phyloP scores from a whole-genome alignment of 2,888 invertebrate genomes.

The Sepioteuthis lessoniana region DNA sequence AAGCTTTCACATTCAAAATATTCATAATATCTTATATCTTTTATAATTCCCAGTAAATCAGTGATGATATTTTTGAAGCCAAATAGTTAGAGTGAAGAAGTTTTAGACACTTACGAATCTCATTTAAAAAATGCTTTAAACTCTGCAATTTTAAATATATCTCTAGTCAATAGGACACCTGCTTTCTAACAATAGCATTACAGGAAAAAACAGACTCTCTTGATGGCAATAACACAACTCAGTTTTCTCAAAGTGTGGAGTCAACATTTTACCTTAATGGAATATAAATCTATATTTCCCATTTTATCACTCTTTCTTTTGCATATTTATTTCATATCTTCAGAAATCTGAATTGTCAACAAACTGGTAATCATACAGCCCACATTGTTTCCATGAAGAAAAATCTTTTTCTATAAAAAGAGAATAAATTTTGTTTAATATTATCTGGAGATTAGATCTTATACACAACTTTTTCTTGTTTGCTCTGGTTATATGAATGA shows the following conservation, averaged over 20 bases:
- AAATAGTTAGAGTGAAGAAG: neutral
- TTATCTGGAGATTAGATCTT: no score
- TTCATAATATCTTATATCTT: neutral
- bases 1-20: no score
- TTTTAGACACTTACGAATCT: neutral
- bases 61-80: neutral
- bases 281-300: neutral
- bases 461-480: no score
- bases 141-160: neutral
- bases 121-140: neutral
- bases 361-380: no score
- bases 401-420: no score
- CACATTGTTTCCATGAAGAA: no score
- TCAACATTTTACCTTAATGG: neutral
- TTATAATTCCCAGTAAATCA: neutral
- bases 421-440: no score
- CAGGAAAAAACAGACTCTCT: neutral
- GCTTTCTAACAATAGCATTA: neutral
- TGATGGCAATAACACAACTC: neutral
- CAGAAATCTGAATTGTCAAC: neutral
- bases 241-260: neutral
- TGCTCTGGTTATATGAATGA: no score
- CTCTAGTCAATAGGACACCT: neutral
- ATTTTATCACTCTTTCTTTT: neutral
- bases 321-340: neutral